Percentiles rank a stretch among this genome's conserved stretches.
Evolutionary conservation across 2,113 vertebrate genomes (phyloP).

Genomic region (Polypterus senegalus): DNA sequence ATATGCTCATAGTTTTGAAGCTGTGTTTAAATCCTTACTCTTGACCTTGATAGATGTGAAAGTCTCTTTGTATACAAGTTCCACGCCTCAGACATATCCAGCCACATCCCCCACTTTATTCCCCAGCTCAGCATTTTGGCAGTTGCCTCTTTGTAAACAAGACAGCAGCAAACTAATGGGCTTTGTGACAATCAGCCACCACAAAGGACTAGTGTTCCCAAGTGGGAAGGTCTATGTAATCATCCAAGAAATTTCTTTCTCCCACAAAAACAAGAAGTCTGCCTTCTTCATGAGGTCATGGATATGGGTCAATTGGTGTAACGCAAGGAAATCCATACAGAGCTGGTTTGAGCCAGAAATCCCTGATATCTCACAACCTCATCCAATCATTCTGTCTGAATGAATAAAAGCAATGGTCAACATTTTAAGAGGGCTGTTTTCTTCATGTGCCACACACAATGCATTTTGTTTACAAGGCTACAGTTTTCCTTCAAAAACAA

Average conservation of each 20-base stretch:
- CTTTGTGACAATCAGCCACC: slow-evolving; percentile 32
- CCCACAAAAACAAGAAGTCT: slow-evolving; percentile 25
- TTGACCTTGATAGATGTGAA: slow-evolving; percentile 3
- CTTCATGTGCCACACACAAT: no score
- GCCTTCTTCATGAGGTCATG: slow-evolving; percentile 17
- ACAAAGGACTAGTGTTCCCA: slow-evolving; percentile 31
- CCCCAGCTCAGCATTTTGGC: background rate
- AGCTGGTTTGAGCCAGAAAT: slow-evolving; percentile 2
- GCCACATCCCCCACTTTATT: background rate
- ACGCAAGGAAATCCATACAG: slow-evolving; percentile 24
- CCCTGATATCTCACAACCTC: background rate
- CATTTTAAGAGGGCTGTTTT: no score
- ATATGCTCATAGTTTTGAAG: no score
- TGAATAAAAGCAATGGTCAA: no score
- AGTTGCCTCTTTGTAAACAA: slow-evolving; percentile 5
- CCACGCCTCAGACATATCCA: background rate
- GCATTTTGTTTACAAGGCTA: no score
- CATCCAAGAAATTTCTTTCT: slow-evolving; percentile 29
- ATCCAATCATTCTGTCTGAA: no score
- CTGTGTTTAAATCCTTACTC: background rate
- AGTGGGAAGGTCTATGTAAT: slow-evolving; percentile 31
- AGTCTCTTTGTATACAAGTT: slow-evolving; percentile 6
- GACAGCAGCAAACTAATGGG: slow-evolving; percentile 30
- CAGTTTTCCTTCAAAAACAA: no score
- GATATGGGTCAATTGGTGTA: slow-evolving; percentile 17